Evolutionary conservation across 2,797 vertebrate species (phyloP).

Genomic region (Sebastes hubbsi): DNA sequence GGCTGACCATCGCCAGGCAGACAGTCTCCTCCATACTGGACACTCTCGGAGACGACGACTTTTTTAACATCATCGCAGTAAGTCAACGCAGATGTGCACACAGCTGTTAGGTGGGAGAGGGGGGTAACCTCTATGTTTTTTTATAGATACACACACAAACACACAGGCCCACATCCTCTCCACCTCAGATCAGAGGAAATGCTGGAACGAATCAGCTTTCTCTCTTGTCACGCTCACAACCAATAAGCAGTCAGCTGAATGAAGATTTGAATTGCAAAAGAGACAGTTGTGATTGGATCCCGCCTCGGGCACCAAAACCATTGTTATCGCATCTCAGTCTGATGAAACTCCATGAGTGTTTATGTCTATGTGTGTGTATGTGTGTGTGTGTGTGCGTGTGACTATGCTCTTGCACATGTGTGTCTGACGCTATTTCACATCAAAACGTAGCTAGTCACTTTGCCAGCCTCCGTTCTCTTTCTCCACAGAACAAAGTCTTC

Average conservation of each 20-base stretch:
- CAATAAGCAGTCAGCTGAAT: slow-evolving; percentile 73
- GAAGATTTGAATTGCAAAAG: slow-evolving; percentile 78
- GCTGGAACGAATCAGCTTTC: slow-evolving; percentile 67
- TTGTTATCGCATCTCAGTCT: slow-evolving; percentile 70
- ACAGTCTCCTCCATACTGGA: slow-evolving; percentile 98
- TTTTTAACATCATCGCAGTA: slow-evolving; percentile 98
- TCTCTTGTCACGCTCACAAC: slow-evolving; percentile 68
- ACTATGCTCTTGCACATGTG: slow-evolving; percentile 1
- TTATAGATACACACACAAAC: not conserved
- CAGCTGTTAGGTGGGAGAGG: not conserved
- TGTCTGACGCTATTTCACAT: slow-evolving; percentile 60
- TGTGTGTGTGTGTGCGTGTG: slow-evolving; percentile 4
- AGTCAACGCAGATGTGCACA: slow-evolving; percentile 66
- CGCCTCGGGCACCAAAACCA: slow-evolving; percentile 62
- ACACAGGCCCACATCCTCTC: slow-evolving; percentile 4
- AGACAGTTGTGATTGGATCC: slow-evolving; percentile 72
- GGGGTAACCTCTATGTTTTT: not conserved
- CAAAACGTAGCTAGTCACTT: slow-evolving; percentile 47
- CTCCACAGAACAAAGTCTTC: slow-evolving; percentile 52
- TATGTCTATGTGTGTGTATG: not conserved
- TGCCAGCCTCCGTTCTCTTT: slow-evolving; percentile 48
- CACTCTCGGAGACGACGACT: slow-evolving; percentile 97
- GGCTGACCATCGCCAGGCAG: slow-evolving; percentile 95
- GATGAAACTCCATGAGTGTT: slow-evolving; percentile 43
- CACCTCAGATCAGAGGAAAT: slow-evolving; percentile 58